phyloP scores from a whole-genome alignment of 2,113 vertebrate species.

The Petrocephalus zakoni region DNA sequence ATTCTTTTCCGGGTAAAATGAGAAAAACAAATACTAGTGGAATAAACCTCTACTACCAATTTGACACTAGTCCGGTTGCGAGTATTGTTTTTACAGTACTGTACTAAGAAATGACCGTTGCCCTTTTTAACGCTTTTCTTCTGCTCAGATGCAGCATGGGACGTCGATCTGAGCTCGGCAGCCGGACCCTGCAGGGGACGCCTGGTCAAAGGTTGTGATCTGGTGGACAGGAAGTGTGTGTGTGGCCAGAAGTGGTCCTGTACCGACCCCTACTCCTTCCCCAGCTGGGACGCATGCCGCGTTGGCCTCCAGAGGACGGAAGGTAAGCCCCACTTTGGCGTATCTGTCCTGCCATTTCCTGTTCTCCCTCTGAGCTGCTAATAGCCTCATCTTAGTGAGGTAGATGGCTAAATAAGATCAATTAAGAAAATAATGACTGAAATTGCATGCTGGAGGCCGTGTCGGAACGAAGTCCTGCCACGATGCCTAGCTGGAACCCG shows the following conservation, averaged over 20 bases:
- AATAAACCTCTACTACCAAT: not conserved
- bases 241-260: conserved; percentile 73
- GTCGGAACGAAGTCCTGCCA: not conserved
- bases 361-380: not conserved
- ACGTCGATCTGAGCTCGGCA: conserved; percentile 70
- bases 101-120: not conserved
- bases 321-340: conserved; percentile 53
- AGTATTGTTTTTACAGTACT: not conserved
- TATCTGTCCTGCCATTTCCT: not conserved
- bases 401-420: not conserved
- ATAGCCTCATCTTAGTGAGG: not conserved
- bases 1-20: conserved; percentile 3
- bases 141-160: conserved; percentile 73
- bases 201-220: conserved; percentile 75
- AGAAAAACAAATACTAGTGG: not conserved
- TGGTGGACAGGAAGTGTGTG: conserved; percentile 73
- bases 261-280: conserved; percentile 71
- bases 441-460: not conserved
- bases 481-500: not conserved
- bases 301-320: conserved; percentile 69
- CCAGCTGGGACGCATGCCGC: conserved; percentile 66
- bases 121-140: conserved; percentile 36
- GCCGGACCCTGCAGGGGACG: conserved; percentile 75
- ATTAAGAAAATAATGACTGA: not conserved
- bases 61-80: not conserved